phyloP scores from a whole-genome alignment of 1,140 invertebrate species.

The Hermatobates lingyangjiaoensis region DNA sequence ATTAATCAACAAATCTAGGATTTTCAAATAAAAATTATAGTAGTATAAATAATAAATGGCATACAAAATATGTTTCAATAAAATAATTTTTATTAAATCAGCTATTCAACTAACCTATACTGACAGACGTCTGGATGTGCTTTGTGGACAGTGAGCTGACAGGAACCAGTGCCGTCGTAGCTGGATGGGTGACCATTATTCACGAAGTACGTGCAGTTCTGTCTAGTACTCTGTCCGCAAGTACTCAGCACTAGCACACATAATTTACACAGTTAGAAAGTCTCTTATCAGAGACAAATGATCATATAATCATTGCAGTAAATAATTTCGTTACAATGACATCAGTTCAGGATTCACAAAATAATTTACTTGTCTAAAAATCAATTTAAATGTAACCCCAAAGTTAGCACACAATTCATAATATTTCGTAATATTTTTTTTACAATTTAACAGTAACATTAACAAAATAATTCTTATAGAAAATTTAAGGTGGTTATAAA shows the following conservation, averaged over 20 bases:
- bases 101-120: too few species aligned
- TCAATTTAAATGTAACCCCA: too few species aligned
- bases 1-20: too few species aligned
- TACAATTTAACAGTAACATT: neutral
- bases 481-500: neutral
- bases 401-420: too few species aligned
- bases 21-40: too few species aligned
- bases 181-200: constrained; percentile 53
- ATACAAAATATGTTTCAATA: too few species aligned
- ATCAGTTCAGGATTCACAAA: constrained; percentile 5
- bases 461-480: neutral
- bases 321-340: constrained; percentile 13
- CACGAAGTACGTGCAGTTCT: constrained; percentile 70
- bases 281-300: neutral
- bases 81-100: too few species aligned
- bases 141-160: constrained; percentile 61
- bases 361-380: constrained; percentile 3
- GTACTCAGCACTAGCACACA: constrained; percentile 41
- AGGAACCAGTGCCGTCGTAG: constrained; percentile 57
- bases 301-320: neutral
- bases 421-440: constrained; percentile 1
- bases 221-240: constrained; percentile 49
- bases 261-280: constrained; percentile 4
- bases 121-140: constrained; percentile 57
- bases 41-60: too few species aligned